Evolutionary conservation across 30 jellyfish, hydroid and myxozoan species (phyloP).

Genomic region (Aurelia aurita): DNA sequence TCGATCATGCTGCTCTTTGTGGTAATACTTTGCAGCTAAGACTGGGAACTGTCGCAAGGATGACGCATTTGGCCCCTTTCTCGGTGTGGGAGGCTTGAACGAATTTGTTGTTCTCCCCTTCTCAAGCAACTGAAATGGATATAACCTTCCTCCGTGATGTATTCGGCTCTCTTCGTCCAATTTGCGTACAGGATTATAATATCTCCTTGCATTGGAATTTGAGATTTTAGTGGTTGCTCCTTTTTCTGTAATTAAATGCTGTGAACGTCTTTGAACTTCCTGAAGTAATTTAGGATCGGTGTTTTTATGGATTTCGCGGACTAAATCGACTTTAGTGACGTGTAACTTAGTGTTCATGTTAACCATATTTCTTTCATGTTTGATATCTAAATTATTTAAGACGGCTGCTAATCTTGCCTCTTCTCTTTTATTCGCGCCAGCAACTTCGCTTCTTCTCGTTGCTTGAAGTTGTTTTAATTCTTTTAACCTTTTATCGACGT

Average conservation of each 20-base stretch:
- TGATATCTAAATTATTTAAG: constrained; percentile 33
- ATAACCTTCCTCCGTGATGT: constrained; percentile 9
- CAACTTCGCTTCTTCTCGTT: constrained; percentile 49
- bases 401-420: constrained; percentile 50
- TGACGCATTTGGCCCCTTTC: constrained; percentile 10
- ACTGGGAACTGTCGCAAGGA: constrained; percentile 59
- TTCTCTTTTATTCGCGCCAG: constrained; percentile 69
- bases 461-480: constrained; percentile 64
- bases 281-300: constrained; percentile 7
- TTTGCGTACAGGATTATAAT: background rate
- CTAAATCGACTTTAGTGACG: constrained; percentile 35
- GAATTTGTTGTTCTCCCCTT: background rate
- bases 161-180: background rate
- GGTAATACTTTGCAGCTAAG: constrained; percentile 61
- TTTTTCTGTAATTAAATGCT: background rate
- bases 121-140: constrained; percentile 59
- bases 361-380: constrained; percentile 55
- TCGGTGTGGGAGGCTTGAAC: background rate
- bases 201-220: background rate
- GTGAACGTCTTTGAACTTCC: constrained; percentile 18
- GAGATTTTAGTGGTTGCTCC: background rate
- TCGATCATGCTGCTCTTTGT: constrained; percentile 1
- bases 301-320: constrained; percentile 20
- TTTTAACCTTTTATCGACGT: constrained; percentile 18
- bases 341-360: constrained; percentile 46